Base-by-base conservation (phyloP, 2,797 vertebrate genomes). In the Muscicapa striata region DNA sequence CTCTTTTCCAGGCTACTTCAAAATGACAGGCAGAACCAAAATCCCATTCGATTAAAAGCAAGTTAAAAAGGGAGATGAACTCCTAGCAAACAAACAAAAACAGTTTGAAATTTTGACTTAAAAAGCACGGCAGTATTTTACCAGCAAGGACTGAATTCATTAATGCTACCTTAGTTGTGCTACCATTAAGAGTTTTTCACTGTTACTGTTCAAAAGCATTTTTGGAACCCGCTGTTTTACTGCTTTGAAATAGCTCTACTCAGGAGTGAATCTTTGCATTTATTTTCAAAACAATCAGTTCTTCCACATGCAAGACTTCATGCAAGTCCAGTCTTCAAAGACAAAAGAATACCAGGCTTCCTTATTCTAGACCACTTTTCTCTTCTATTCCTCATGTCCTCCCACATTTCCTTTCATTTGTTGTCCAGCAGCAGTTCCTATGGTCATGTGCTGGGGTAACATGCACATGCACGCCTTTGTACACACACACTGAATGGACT, bases 61-160 rank as follows among this genome's bases (percentile, higher is more conserved):
- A 87, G 61, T 70, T 46, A 55, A 83, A 66, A 66, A 66, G 52
- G 26, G 84, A 93, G 62, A 49, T 27, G 77, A 86, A 87, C 69
- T 92, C 80, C 45, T 68, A 69, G 70, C 63, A 93, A 93, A 84
- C 81, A 96, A 92, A 87, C 83, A 87, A 78, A 74, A 82, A 18
- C 85, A 93, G 82, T 89, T 84, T 87, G 91, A 94, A 66, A 52
- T 63, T 92, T 94, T 85, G 74, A 77, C 86, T 95, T 96, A 83
- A 92, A 93, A 96, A 95, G 87, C 63, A 84, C 3, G 1, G 46
- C 46, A 57, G 82, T 77, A 46, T 80, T 84, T 96, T 90, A 88
- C 55, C 83, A 87, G 84, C 92, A 84, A 94, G 91, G 59, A 70
- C 52, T 86, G 87, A 82, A 73, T 62, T 95, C 32, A 82, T 93